These are phyloP conservation scores for Stenchaetothrips biformis DNA, from an alignment of 2,888 invertebrate species.

Conservation along the genomic window DNA sequence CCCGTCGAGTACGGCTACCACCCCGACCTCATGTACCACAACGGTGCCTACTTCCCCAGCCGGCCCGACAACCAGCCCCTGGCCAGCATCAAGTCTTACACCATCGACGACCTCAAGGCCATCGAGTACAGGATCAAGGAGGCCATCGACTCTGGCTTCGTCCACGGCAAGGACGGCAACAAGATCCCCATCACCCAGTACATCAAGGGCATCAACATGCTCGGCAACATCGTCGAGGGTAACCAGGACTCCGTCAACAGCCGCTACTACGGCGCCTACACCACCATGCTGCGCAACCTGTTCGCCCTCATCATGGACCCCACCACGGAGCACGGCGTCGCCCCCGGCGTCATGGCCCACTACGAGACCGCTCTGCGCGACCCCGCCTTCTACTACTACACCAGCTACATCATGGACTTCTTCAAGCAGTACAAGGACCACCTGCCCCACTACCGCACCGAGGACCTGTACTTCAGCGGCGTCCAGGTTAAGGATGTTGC, in stretches of 20 bases:
- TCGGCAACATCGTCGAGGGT: slow-evolving; percentile 62
- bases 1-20: slow-evolving; percentile 49
- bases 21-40: slow-evolving; percentile 54
- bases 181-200: slow-evolving; percentile 56
- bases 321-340: slow-evolving; percentile 43
- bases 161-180: slow-evolving; percentile 46
- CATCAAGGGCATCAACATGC: slow-evolving; percentile 56
- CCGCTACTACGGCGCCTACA: slow-evolving; percentile 54
- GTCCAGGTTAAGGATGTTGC: slow-evolving; percentile 59
- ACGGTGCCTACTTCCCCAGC: slow-evolving; percentile 53
- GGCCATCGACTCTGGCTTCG: slow-evolving; percentile 40
- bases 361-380: slow-evolving; percentile 65
- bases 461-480: slow-evolving; percentile 57
- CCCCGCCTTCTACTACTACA: slow-evolving; percentile 62
- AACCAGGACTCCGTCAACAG: slow-evolving; percentile 58
- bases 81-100: slow-evolving; percentile 43
- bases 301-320: slow-evolving; percentile 46
- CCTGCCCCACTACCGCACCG: slow-evolving; percentile 56
- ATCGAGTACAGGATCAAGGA: slow-evolving; percentile 37
- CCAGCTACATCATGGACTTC: slow-evolving; percentile 55
- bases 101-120: slow-evolving; percentile 40
- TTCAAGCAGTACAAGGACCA: slow-evolving; percentile 57
- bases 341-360: slow-evolving; percentile 58
- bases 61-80: slow-evolving; percentile 50
- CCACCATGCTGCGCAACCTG: slow-evolving; percentile 53